Evolutionary conservation across 2,888 invertebrate species (phyloP).

Genomic region (Drosophila demipolita): DNA sequence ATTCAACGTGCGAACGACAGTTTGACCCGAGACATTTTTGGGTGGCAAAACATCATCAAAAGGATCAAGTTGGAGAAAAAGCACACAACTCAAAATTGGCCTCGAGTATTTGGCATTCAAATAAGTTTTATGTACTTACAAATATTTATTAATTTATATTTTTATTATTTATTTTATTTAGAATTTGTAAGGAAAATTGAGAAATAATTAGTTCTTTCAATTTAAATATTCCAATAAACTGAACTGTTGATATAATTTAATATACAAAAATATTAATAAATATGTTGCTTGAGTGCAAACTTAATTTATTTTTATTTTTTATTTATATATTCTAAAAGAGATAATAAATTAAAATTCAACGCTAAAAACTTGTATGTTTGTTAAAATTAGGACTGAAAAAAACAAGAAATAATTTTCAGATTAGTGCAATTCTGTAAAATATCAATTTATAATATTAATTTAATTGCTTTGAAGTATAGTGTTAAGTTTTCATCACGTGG

Average conservation of each 20-base stretch:
- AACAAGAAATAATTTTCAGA: neutral
- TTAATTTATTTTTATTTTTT: neutral
- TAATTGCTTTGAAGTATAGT: neutral
- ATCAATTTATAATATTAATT: neutral
- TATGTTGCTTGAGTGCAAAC: neutral
- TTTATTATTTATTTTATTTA: neutral
- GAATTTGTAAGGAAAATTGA: neutral
- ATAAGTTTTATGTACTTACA: neutral
- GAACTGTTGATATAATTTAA: neutral
- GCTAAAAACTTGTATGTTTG: too few relatives aligned
- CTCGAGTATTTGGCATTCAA: neutral
- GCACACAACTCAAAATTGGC: neutral
- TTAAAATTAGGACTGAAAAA: neutral
- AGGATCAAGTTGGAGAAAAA: slow-evolving; percentile 18
- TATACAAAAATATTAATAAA: neutral
- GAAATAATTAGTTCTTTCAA: neutral
- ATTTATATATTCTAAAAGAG: neutral
- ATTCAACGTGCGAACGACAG: slow-evolving; percentile 79
- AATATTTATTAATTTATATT: neutral
- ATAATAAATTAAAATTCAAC: too few relatives aligned
- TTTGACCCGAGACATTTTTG: slow-evolving; percentile 73
- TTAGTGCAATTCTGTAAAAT: neutral
- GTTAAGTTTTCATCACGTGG: neutral
- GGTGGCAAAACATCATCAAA: slow-evolving; percentile 61
- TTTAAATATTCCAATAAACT: neutral